A percentile compares a stretch with the other conserved stretches of the same genome.
phyloP scores from a whole-genome alignment of 2,113 vertebrate genomes.

The Melanerpes aurifrons region DNA sequence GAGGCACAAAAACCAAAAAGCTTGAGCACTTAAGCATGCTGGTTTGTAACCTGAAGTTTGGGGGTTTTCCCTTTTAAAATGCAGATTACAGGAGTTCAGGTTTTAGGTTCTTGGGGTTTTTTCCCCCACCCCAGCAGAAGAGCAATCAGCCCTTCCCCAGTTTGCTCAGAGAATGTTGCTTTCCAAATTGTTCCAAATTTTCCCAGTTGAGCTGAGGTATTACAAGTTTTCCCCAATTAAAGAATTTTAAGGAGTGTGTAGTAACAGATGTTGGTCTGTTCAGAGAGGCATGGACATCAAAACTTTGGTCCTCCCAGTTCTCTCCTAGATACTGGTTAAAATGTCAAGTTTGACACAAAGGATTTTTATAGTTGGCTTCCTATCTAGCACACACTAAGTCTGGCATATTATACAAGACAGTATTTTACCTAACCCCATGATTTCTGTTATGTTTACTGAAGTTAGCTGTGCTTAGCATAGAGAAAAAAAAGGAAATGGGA shows the following conservation, averaged over 20 bases:
- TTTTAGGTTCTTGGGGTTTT: background rate
- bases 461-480: slow-evolving; percentile 19
- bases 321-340: background rate
- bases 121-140: background rate
- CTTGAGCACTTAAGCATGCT: slow-evolving; percentile 18
- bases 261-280: background rate
- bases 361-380: background rate
- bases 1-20: slow-evolving; percentile 58
- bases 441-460: background rate
- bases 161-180: background rate
- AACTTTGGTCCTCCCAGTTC: slow-evolving; percentile 39
- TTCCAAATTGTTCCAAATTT: background rate
- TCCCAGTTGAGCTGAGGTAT: background rate
- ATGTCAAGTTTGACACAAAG: background rate
- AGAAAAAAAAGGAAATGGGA: background rate
- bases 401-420: background rate
- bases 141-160: background rate
- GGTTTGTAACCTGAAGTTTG: background rate
- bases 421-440: slow-evolving; percentile 32
- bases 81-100: background rate
- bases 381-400: background rate
- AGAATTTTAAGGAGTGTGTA: background rate
- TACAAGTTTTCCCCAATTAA: background rate
- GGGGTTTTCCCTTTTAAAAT: background rate
- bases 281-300: background rate